These are phyloP conservation scores for Laupala kohalensis DNA, from an alignment of 1,140 invertebrate species.

Conservation along the genomic window DNA sequence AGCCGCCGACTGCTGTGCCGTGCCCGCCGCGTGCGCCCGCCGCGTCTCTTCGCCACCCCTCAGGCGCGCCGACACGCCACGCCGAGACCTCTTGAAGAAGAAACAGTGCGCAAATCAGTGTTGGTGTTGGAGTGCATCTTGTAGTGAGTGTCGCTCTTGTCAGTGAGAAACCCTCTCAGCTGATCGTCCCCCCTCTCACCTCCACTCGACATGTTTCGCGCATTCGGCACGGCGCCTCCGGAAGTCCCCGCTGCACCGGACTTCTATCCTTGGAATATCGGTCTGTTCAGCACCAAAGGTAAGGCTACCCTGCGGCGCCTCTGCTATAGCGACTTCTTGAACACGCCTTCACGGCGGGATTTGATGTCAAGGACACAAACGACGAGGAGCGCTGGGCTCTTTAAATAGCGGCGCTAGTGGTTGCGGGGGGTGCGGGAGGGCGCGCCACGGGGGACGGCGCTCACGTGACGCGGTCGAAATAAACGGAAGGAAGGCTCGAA, in stretches of 20 bases:
- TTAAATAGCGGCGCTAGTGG: not conserved
- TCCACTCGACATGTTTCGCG: not conserved
- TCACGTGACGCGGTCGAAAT: not conserved
- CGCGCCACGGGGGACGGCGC: no score
- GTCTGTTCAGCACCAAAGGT: not conserved
- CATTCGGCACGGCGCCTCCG: not conserved
- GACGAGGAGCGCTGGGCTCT: not conserved
- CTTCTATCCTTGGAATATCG: not conserved
- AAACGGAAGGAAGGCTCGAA: no score
- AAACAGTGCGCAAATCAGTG: no score
- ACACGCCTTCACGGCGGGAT: not conserved
- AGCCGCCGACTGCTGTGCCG: no score
- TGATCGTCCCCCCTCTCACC: not conserved
- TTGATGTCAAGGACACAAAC: not conserved
- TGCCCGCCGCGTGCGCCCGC: not conserved
- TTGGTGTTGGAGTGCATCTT: no score
- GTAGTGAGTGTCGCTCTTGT: not conserved
- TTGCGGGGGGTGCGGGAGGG: no score
- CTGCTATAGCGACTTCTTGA: no score
- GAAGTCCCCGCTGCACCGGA: not conserved
- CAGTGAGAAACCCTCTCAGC: not conserved
- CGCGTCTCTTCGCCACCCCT: not conserved
- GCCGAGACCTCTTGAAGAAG: no score
- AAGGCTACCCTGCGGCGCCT: not conserved
- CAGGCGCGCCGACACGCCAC: not conserved